Conservation (phyloP, 2,113 vertebrate genomes). For the Octodon degus region DNA sequence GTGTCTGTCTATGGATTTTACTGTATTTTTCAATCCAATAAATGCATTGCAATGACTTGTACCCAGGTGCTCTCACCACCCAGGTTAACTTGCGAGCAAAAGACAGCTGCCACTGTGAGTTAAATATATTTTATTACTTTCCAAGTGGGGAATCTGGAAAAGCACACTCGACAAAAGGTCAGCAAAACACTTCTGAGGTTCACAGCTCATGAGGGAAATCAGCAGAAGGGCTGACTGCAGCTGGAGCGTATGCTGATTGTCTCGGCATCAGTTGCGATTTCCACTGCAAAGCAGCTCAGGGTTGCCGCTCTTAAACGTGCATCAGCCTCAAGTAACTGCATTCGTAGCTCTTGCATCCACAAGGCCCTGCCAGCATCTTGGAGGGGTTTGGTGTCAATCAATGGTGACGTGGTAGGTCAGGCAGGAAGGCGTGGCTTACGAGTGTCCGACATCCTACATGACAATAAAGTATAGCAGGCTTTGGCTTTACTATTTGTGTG, state of each 20-base stretch:
- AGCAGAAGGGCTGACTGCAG: slow-evolving; percentile 78
- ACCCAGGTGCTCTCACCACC: slow-evolving; percentile 59
- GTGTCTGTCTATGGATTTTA: neutral
- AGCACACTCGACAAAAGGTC: slow-evolving; percentile 81
- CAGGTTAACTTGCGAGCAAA: slow-evolving; percentile 75
- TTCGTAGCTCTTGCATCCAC: slow-evolving; percentile 72
- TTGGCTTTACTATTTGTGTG: neutral
- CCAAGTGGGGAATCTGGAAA: slow-evolving; percentile 72
- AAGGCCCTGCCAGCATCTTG: slow-evolving; percentile 45
- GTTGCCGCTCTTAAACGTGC: slow-evolving; percentile 76
- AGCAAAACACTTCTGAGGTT: slow-evolving; percentile 82
- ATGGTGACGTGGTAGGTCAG: slow-evolving; percentile 11
- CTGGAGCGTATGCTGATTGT: slow-evolving; percentile 83
- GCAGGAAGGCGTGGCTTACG: neutral
- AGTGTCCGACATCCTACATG: neutral
- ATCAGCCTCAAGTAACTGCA: slow-evolving; percentile 70
- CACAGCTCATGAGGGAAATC: slow-evolving; percentile 86
- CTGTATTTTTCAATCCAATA: neutral
- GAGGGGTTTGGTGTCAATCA: slow-evolving; percentile 56
- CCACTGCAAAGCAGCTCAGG: slow-evolving; percentile 72
- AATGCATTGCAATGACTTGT: slow-evolving; percentile 49
- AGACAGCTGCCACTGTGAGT: slow-evolving; percentile 72
- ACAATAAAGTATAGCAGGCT: neutral
- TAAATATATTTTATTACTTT: slow-evolving; percentile 79
- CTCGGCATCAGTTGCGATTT: slow-evolving; percentile 76